These are phyloP conservation scores for Neogobius melanostomus DNA, from an alignment of 2,113 vertebrate species.

Conservation along the genomic window DNA sequence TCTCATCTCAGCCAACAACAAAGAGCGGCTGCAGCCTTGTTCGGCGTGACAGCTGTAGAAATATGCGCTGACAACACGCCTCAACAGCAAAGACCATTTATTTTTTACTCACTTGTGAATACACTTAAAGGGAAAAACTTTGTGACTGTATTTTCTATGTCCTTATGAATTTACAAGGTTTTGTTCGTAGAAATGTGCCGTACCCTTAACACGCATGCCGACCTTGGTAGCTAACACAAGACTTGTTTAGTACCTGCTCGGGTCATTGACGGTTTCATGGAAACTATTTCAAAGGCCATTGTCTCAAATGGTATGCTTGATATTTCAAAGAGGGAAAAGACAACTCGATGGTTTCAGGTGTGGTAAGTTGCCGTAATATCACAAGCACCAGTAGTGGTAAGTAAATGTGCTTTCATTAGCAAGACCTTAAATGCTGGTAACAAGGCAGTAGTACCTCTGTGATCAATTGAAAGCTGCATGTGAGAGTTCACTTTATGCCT, in stretches of 20 bases:
- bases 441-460: too few species aligned
- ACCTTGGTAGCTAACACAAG: not conserved
- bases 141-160: not conserved
- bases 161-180: not conserved
- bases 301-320: not conserved
- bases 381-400: too few species aligned
- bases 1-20: conserved; percentile 52
- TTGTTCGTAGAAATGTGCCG: not conserved
- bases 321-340: not conserved
- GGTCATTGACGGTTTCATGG: not conserved
- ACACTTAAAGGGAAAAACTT: not conserved
- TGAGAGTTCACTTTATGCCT: too few species aligned
- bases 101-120: not conserved
- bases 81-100: conserved; percentile 2
- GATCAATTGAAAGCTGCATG: too few species aligned
- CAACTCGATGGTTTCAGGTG: too few species aligned
- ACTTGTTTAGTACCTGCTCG: not conserved
- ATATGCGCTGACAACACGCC: conserved; percentile 48
- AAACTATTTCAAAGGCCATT: not conserved
- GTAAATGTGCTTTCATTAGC: too few species aligned
- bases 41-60: conserved; percentile 55
- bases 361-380: too few species aligned
- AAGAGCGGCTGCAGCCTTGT: conserved; percentile 54
- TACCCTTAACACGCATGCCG: not conserved
- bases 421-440: too few species aligned